Percentiles rank a stretch among this genome's conserved stretches.
These are phyloP conservation scores for Hyles vespertilio DNA, from an alignment of 1,140 invertebrate species.

Conservation along the genomic window DNA sequence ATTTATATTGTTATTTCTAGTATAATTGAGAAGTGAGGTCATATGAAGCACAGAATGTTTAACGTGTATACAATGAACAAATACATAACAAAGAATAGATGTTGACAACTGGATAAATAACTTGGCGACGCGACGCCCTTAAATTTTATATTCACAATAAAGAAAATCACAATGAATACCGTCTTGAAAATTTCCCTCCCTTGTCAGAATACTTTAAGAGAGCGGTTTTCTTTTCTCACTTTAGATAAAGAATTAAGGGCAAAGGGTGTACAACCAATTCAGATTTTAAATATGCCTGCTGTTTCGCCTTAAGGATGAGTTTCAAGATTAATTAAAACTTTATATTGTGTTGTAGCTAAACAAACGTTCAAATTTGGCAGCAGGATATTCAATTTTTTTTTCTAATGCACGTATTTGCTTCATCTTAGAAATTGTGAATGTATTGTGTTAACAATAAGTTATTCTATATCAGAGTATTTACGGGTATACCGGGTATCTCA, in stretches of 20 bases:
- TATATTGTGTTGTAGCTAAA: background rate
- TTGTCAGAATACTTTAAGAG: conserved; percentile 12
- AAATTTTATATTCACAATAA: conserved; percentile 10
- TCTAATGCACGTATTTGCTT: background rate
- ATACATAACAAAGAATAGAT: too few species aligned
- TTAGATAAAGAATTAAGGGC: conserved; percentile 14
- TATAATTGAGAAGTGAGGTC: too few species aligned
- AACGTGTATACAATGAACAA: too few species aligned
- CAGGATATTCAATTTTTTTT: background rate
- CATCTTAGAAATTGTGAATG: too few species aligned
- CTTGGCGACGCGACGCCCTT: background rate
- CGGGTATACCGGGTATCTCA: too few species aligned
- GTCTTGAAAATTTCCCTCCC: conserved; percentile 14
- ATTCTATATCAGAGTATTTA: too few species aligned
- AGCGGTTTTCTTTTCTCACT: conserved; percentile 14
- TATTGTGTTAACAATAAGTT: too few species aligned
- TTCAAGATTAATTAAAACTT: conserved; percentile 26
- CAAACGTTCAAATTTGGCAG: background rate
- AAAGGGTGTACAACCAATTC: conserved; percentile 16
- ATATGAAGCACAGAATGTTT: too few species aligned
- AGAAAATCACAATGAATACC: conserved; percentile 18
- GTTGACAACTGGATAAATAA: too few species aligned
- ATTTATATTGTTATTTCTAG: too few species aligned
- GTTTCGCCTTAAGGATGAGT: conserved; percentile 14
- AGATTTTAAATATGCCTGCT: conserved; percentile 14